Base-by-base conservation (phyloP, 35 echinoderm and acorn worm species). In the Amphiura filiformis region DNA sequence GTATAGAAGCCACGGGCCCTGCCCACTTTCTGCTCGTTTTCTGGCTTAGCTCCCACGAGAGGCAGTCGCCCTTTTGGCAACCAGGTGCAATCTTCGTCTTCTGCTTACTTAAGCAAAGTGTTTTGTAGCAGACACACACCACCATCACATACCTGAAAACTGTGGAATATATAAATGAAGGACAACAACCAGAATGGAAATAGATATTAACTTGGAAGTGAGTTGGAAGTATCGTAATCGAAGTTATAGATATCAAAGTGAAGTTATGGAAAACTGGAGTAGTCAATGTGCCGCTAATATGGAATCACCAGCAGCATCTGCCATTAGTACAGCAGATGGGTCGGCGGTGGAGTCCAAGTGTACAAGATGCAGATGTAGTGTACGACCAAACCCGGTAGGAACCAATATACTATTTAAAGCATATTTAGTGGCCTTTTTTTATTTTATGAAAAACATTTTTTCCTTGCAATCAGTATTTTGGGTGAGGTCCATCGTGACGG, bases 211-310 rank as follows among this genome's bases (percentile, higher is more conserved):
- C 28, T 70, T n/a, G 3, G 61, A 70, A 70, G 61, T 70, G 28
- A 70, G 28, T 30, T 70, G 61, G 61, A 70, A 70, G 61, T 70
- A 70, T 70, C 61, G 61, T 1, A 70, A 70, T 2, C 7, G 61
- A 30, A 70, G 61, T n/a, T 70, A 70, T 70, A 5, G 61, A 3
- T 70, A 70, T n/a, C 61, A 70, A 70, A 70, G 61, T 70, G 61
- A 70, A 70, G 26, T 70, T n/a, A 70, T 70, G 61, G 61, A 70
- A 70, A 70, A 70, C 28, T 70, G 61, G 61, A 70, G 28, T 70
- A 18, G n/a, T n/a, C n/a, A 70, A 30, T 70, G 7, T 70, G 61
- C 7, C 26, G 28, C 2, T 15, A 1, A 18, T n/a, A 70, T 70
- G 61, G 61, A 70, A 23, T 30, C 15, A 70, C 26, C 44, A 52